Evolutionary conservation across 2,113 vertebrate genomes (phyloP).

Genomic region (Spea multiplicata): DNA sequence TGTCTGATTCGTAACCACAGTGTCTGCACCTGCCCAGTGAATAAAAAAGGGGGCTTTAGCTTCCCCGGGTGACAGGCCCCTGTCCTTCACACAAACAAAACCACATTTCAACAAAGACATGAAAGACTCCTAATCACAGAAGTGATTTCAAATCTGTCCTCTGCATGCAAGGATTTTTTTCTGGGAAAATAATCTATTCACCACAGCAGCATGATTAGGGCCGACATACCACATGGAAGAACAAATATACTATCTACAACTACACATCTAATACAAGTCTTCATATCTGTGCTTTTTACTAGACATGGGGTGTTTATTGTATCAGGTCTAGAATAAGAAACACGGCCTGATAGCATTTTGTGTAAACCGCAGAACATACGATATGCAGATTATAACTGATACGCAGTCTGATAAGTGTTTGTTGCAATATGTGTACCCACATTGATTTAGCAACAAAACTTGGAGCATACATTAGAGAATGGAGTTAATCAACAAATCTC

Average conservation of each 20-base stretch:
- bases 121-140: slow-evolving; percentile 1
- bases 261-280: too few relatives aligned
- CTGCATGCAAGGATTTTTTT: slow-evolving; percentile 17
- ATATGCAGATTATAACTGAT: too few relatives aligned
- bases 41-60: slow-evolving; percentile 29
- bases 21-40: slow-evolving; percentile 40
- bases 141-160: slow-evolving; percentile 31
- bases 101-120: slow-evolving; percentile 34
- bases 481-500: too few relatives aligned
- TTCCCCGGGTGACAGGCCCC: neutral
- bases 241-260: neutral
- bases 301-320: neutral
- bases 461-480: too few relatives aligned
- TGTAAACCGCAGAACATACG: too few relatives aligned
- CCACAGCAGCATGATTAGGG: slow-evolving; percentile 8
- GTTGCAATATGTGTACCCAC: too few relatives aligned
- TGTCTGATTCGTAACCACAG: slow-evolving; percentile 10
- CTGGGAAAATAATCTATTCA: neutral
- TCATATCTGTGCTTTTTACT: too few relatives aligned
- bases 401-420: too few relatives aligned
- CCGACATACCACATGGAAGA: slow-evolving; percentile 2
- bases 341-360: too few relatives aligned
- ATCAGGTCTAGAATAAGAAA: neutral
- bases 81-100: slow-evolving; percentile 45
- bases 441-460: too few relatives aligned